Conservation (phyloP, 2,797 vertebrate genomes). For the Adrianichthys oophorus region DNA sequence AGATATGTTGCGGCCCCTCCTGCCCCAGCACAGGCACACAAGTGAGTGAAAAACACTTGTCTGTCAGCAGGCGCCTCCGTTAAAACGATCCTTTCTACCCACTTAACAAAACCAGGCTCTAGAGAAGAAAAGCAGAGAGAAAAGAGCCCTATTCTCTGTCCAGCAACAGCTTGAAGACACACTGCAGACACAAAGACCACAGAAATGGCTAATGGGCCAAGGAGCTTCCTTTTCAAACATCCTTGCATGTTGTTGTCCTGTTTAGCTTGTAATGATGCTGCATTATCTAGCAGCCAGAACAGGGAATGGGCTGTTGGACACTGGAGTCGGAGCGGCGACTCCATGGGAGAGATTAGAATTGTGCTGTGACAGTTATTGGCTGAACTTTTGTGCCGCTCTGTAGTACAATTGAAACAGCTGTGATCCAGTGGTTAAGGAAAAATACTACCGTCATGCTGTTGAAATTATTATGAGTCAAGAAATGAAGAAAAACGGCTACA, state of each 20-base stretch:
- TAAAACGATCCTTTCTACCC: constrained; percentile 62
- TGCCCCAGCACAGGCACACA: constrained; percentile 54
- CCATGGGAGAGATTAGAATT: constrained; percentile 47
- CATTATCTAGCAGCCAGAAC: constrained; percentile 44
- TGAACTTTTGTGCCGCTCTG: constrained; percentile 46
- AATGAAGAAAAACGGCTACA: constrained; percentile 31
- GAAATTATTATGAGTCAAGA: constrained; percentile 29
- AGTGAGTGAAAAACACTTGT: constrained; percentile 69
- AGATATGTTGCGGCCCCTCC: constrained; percentile 63
- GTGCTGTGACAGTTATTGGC: constrained; percentile 67
- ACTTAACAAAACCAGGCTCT: constrained; percentile 70
- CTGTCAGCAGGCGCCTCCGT: constrained; percentile 74
- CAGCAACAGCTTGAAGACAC: constrained; percentile 74
- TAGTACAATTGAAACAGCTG: constrained; percentile 55
- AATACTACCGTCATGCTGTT: constrained; percentile 39
- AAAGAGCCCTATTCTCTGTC: constrained; percentile 76
- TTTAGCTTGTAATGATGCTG: constrained; percentile 64
- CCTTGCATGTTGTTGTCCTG: constrained; percentile 52
- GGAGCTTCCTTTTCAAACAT: constrained; percentile 58
- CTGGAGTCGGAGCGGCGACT: constrained; percentile 48
- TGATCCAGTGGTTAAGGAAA: constrained; percentile 46
- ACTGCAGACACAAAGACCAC: constrained; percentile 60
- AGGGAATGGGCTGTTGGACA: constrained; percentile 39
- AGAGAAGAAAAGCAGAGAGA: constrained; percentile 68
- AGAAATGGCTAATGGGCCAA: constrained; percentile 56